Evolutionary conservation across 2,113 vertebrate genomes (phyloP).

Genomic region (Lepus americanus): DNA sequence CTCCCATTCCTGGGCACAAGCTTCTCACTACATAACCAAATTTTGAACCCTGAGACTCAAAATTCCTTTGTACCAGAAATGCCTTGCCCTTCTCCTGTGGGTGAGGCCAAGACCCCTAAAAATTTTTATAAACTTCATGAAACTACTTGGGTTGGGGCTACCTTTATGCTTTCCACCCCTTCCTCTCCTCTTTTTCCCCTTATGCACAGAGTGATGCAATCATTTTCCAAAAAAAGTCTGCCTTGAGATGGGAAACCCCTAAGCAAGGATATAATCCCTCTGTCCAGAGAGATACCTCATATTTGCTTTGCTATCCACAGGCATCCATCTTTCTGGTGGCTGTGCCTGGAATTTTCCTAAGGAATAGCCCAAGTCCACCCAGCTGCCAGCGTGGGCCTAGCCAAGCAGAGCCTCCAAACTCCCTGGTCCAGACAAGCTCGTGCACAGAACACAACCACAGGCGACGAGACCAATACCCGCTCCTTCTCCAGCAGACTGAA

Average conservation of each 20-base stretch:
- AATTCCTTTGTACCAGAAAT: constrained; percentile 26
- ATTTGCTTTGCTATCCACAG: background rate
- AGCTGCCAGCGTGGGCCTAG: background rate
- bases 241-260: background rate
- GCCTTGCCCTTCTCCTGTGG: background rate
- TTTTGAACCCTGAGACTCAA: constrained; percentile 26
- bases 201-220: background rate
- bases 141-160: background rate
- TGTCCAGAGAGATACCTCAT: background rate
- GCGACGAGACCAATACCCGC: background rate
- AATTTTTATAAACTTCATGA: background rate
- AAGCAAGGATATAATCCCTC: background rate
- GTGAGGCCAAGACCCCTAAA: background rate
- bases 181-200: background rate
- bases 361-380: background rate
- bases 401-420: background rate
- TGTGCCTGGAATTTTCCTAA: background rate
- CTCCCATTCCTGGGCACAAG: background rate
- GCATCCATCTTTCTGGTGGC: background rate
- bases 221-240: background rate
- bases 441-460: background rate
- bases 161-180: background rate
- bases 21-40: background rate
- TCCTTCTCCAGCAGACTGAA: background rate
- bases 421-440: accelerated